A percentile compares a stretch with the other conserved stretches of the same genome.
phyloP scores from a whole-genome alignment of 1,140 invertebrate genomes.

The Drosophila kanapiae region DNA sequence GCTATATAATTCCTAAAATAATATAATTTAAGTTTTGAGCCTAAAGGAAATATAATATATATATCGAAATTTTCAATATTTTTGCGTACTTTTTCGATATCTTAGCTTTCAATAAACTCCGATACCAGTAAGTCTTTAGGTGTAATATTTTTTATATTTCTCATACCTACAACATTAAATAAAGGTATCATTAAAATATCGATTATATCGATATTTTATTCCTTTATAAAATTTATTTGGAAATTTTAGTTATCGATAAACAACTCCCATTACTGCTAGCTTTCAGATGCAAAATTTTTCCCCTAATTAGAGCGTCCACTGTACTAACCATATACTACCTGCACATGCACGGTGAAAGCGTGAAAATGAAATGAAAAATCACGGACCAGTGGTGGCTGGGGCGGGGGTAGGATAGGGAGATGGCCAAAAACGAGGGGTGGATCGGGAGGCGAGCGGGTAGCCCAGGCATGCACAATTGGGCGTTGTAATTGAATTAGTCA shows the following conservation, averaged over 20 bases:
- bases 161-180: too few relatives aligned
- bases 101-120: neutral
- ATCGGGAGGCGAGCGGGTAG: slow-evolving; percentile 26
- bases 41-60: neutral
- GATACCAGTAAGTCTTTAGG: too few relatives aligned
- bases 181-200: too few relatives aligned
- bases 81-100: neutral
- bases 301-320: neutral
- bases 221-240: too few relatives aligned
- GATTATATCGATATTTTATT: too few relatives aligned
- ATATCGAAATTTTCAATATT: neutral
- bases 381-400: slow-evolving; percentile 38
- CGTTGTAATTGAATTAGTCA: slow-evolving; percentile 84
- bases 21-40: neutral
- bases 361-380: slow-evolving; percentile 82
- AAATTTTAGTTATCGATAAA: too few relatives aligned
- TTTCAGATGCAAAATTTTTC: too few relatives aligned
- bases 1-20: too few relatives aligned
- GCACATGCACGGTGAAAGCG: slow-evolving; percentile 67
- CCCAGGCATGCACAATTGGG: slow-evolving; percentile 81
- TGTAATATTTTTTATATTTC: too few relatives aligned
- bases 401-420: neutral
- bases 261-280: too few relatives aligned
- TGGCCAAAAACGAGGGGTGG: neutral
- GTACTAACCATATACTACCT: slow-evolving; percentile 23